Evolutionary conservation across 2,797 vertebrate genomes (phyloP).

Genomic region (Salarias fasciatus): DNA sequence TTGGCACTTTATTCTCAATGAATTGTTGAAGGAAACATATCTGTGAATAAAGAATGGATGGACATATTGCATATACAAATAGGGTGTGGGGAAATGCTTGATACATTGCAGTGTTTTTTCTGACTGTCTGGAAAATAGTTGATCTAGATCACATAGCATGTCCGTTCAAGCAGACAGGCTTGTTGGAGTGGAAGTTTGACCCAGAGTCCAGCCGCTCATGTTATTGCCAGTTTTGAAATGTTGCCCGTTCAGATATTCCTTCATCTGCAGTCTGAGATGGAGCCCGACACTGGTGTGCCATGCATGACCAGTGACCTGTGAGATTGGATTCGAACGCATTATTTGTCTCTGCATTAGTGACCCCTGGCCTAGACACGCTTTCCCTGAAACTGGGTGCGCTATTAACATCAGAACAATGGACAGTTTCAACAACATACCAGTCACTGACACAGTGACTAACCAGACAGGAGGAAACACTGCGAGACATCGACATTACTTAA

Average conservation of each 20-base stretch:
- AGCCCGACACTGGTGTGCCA: conserved; percentile 37
- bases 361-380: conserved; percentile 69
- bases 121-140: conserved; percentile 40
- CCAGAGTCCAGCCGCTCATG: conserved; percentile 6
- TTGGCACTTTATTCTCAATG: conserved; percentile 27
- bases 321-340: conserved; percentile 63
- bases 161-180: conserved; percentile 14
- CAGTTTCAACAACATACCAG: conserved; percentile 51
- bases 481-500: too few species aligned
- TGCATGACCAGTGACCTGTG: conserved; percentile 73
- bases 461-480: conserved; percentile 21
- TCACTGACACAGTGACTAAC: conserved; percentile 42
- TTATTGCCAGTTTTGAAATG: conserved; percentile 44
- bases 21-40: conserved; percentile 27
- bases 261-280: conserved; percentile 28
- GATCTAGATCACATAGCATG: conserved; percentile 8
- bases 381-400: conserved; percentile 66
- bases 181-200: conserved; percentile 12
- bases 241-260: conserved; percentile 42
- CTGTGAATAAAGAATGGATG: conserved; percentile 28
- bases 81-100: conserved; percentile 22
- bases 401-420: conserved; percentile 73
- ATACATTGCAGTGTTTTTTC: conserved; percentile 28
- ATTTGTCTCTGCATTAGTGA: conserved; percentile 66
- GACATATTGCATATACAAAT: conserved; percentile 16